phyloP scores from a whole-genome alignment of 2,888 invertebrate genomes.

The Idaea aversata region DNA sequence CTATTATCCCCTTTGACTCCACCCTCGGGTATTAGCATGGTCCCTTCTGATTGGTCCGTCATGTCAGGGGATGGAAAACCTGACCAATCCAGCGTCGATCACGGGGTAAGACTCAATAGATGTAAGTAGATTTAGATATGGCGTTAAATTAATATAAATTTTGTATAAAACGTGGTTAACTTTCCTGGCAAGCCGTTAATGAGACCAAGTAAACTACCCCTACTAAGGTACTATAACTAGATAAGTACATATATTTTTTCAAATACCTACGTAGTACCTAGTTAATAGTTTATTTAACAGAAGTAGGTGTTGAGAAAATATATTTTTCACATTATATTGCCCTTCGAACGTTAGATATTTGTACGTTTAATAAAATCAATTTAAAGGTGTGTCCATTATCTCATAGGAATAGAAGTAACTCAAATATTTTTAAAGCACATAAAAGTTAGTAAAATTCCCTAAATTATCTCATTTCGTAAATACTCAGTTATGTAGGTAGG shows the following conservation, averaged over 20 bases:
- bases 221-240: neutral
- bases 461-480: too few relatives aligned
- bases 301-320: too few relatives aligned
- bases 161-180: constrained; percentile 65
- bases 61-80: constrained; percentile 63
- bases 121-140: constrained; percentile 74
- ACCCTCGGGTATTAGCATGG: constrained; percentile 56
- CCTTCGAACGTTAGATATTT: too few relatives aligned
- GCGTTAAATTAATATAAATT: constrained; percentile 65
- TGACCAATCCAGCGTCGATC: constrained; percentile 55
- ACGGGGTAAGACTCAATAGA: constrained; percentile 68
- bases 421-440: too few relatives aligned
- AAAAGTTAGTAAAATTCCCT: too few relatives aligned
- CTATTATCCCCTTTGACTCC: constrained; percentile 72
- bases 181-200: constrained; percentile 55
- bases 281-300: neutral
- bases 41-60: constrained; percentile 55
- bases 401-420: too few relatives aligned
- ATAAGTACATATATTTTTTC: neutral
- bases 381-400: too few relatives aligned
- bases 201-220: constrained; percentile 41
- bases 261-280: neutral
- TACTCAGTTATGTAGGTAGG: too few relatives aligned
- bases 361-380: too few relatives aligned
- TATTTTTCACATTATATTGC: too few relatives aligned